Conservation (phyloP, 1,140 invertebrate genomes). For the Pissodes strobi region DNA sequence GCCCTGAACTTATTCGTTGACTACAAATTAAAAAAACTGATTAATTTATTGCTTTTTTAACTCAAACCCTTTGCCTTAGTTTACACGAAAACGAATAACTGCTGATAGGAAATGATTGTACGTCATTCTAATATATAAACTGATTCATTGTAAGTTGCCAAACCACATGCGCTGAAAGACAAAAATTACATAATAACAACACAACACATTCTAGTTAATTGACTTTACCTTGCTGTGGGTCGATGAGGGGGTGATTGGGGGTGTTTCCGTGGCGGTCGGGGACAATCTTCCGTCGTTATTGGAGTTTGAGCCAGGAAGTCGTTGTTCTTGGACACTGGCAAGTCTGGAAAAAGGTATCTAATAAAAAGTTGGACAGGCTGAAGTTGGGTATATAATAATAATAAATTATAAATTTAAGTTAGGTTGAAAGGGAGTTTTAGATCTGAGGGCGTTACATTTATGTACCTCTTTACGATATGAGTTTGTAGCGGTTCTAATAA, state of each 20-base stretch:
- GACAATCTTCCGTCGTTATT: constrained; percentile 69
- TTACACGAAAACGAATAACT: background rate
- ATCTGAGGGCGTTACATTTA: too few relatives aligned
- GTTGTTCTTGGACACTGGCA: constrained; percentile 93
- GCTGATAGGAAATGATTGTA: background rate
- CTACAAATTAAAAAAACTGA: too few relatives aligned
- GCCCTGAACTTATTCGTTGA: too few relatives aligned
- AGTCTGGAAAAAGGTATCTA: constrained; percentile 64
- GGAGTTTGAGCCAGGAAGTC: constrained; percentile 69
- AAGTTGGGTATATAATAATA: too few relatives aligned
- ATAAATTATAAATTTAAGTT: too few relatives aligned
- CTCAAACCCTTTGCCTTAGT: too few relatives aligned
- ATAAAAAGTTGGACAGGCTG: too few relatives aligned
- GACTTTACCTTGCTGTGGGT: constrained; percentile 68
- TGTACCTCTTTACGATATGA: too few relatives aligned
- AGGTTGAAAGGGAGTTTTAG: too few relatives aligned
- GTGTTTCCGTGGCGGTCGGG: constrained; percentile 64
- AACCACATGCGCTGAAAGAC: constrained; percentile 43
- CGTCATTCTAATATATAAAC: constrained; percentile 31
- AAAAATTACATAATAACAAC: constrained; percentile 9
- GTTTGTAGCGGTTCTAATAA: too few relatives aligned
- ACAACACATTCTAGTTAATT: background rate
- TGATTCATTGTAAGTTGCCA: constrained; percentile 17
- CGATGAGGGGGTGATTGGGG: constrained; percentile 67
- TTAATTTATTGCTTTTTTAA: too few relatives aligned